Percentiles rank a stretch among this genome's conserved stretches.
These are phyloP conservation scores for Arctocebus calabarensis DNA, from an alignment of 2,797 vertebrate genomes.

Conservation along the genomic window DNA sequence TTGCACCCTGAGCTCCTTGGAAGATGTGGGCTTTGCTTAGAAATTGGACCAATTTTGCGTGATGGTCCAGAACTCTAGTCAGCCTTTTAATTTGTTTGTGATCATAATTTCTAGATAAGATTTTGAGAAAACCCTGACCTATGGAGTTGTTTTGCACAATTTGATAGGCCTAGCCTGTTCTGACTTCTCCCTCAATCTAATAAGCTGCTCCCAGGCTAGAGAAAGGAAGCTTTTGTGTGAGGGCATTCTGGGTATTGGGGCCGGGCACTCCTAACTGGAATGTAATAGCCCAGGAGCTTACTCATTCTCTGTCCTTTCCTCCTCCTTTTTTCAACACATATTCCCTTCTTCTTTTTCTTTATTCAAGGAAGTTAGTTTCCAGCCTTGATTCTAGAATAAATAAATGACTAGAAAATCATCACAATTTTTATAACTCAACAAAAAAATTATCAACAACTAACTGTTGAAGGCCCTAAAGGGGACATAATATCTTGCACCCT, in stretches of 20 bases:
- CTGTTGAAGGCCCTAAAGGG: background rate
- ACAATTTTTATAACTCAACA: conserved; percentile 18
- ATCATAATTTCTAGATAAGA: conserved; percentile 48
- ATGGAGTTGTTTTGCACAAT: conserved; percentile 6
- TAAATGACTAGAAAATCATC: conserved; percentile 27
- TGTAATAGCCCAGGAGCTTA: background rate
- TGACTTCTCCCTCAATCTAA: background rate
- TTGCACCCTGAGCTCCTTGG: background rate
- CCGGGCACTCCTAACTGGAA: background rate
- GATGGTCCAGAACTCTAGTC: background rate
- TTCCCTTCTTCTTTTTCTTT: background rate
- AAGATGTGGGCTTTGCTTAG: background rate
- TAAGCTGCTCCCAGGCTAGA: background rate
- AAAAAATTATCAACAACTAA: background rate
- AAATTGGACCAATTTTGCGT: background rate
- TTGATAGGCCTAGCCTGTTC: background rate
- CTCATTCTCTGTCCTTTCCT: background rate
- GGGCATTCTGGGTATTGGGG: background rate
- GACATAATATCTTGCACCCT: background rate
- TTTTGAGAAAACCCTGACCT: conserved; percentile 28
- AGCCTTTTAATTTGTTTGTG: background rate
- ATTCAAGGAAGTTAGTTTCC: conserved; percentile 18
- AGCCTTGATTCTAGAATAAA: background rate
- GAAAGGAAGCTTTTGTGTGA: conserved; percentile 64
- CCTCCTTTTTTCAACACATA: background rate